Conservation (phyloP, 2,888 invertebrate genomes). For the Abrostola tripartita region DNA sequence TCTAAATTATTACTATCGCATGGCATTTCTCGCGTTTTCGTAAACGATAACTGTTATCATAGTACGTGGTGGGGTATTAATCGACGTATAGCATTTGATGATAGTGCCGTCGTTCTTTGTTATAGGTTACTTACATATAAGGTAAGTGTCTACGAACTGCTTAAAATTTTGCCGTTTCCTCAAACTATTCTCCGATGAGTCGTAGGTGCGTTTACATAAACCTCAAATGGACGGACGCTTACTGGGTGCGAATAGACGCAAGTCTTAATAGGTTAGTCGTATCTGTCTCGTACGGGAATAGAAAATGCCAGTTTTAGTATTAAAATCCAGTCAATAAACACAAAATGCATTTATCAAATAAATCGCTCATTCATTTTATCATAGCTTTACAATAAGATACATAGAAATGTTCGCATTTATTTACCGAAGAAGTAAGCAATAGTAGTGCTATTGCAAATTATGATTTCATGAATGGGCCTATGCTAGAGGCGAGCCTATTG, state of each 20-base stretch:
- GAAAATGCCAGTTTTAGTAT: too few relatives aligned
- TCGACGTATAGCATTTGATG: constrained; percentile 28
- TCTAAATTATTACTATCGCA: constrained; percentile 43
- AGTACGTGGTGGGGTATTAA: constrained; percentile 38
- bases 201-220: neutral
- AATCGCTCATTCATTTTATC: too few relatives aligned
- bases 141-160: neutral
- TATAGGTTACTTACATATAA: neutral
- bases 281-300: too few relatives aligned
- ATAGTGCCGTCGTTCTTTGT: neutral
- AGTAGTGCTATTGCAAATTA: too few relatives aligned
- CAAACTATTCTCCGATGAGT: neutral
- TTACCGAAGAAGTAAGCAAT: too few relatives aligned
- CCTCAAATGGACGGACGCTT: neutral
- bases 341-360: too few relatives aligned
- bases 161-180: constrained; percentile 1
- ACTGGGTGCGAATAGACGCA: neutral
- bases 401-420: too few relatives aligned
- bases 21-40: constrained; percentile 34
- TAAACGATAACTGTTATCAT: constrained; percentile 47
- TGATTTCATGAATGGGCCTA: too few relatives aligned
- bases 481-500: too few relatives aligned
- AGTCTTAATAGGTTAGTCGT: too few relatives aligned
- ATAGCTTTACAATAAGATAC: too few relatives aligned
- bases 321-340: too few relatives aligned